Base-by-base conservation (phyloP, 1,140 invertebrate species). In the Drosophila mayri region DNA sequence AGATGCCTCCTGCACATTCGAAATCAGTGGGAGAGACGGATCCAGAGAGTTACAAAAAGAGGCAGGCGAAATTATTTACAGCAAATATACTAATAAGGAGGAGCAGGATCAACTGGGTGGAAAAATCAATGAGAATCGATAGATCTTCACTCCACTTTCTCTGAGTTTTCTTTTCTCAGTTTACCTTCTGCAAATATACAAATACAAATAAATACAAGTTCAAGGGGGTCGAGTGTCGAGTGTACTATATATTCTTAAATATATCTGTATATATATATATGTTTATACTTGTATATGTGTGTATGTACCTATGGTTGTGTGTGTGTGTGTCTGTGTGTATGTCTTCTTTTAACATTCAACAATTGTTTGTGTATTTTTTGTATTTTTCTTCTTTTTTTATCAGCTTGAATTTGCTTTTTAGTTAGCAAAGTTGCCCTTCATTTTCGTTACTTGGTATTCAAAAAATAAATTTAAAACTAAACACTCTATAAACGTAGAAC, bases 201-300 rank as follows among this genome's bases (percentile, higher is more conserved):
- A 90, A 90, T 90, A 90, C 81, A 90, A 90, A 90, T 90, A 90
- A 88, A 90, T 90, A 90, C 85, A 88, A 79, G 49, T 79, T 65
- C 32, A 57, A 49, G 65, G 83, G 62, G 79, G 28, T 30, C n/a
- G n/a, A 7, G 7, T 65, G 72, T 66, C 68, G 76, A 79, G 75
- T 78, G 59, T 62, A 67, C 67, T 81, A 74, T 84, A 78, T 88
- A 84, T 68, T 63, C 80, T 75, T 84, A 70, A 61, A 68, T 65
- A 65, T 35, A 35, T 32, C 8, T 9, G 1, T 32, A 35, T 32
- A n/a, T 40, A 40, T 65, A 68, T 82, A 49, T 78, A 64, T 78
- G 38, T 78, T 55, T 88, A 64, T 81, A 47, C 60, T 60, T 81
- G 50, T 68, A 61, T 64, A 52, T 78, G 58, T 74, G 54, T 82